Base-by-base conservation (phyloP, 2,888 invertebrate species). In the Drosophila testacea region DNA sequence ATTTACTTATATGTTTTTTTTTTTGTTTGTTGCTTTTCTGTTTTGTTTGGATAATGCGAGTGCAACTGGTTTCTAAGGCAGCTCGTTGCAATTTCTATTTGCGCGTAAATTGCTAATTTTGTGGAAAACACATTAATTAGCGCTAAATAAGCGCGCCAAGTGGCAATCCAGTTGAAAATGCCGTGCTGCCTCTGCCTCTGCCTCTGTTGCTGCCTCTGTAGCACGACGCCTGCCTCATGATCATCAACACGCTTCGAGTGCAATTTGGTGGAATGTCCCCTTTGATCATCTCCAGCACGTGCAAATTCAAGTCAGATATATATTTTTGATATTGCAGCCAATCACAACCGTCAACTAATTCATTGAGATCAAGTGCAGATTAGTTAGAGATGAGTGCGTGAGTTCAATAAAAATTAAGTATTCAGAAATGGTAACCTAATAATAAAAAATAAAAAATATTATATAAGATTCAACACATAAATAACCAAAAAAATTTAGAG, bases 41-140 rank as follows among this genome's bases (percentile, higher is more conserved):
- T 60, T 76, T 59, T 56, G 68, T 73, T 73, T 77, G 76, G 76
- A 9, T 76, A 74, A 57, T 75, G 72, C 61, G 44, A 51, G 11
- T 66, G 63, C 57, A 78, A 79, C 77, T 72, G 79, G 77, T 78
- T 79, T 59, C 64, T 48, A 44, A 42, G 51, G 51, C 67, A 50
- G 63, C 57, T 76, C 68, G 63, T 59, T 63, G 57, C 80, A 80
- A 88, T 84, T 84, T 84, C 83, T 84, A 83, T 88, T 88, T 79
- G 86, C 72, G 79, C 79, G 79, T 74, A 84, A 88, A 86, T 86
- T 86, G 87, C 88, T 82, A 88, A 88, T 86, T 86, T 86, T 83
- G 87, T 83, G 87, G 82, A 82, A 88, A 88, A 81, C 83, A 83
- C 88, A 85, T 85, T 88, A 88, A 85, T 85, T 85, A 85, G 88